These are phyloP conservation scores for Agonopterix subpropinquella DNA, from an alignment of 2,888 invertebrate species.

Conservation along the genomic window DNA sequence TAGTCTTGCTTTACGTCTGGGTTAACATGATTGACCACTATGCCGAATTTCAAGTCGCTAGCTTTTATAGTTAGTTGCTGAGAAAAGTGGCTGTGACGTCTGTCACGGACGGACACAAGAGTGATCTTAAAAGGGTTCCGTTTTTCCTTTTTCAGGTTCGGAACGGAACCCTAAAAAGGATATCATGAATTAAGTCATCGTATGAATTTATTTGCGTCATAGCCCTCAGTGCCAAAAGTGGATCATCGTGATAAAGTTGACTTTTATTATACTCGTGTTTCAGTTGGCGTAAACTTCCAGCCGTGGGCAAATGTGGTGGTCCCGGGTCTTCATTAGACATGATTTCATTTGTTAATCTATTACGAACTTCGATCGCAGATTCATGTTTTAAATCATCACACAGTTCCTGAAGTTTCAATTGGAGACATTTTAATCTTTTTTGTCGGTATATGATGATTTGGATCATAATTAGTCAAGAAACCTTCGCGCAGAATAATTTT, in stretches of 20 bases:
- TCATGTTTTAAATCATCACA: constrained; percentile 1
- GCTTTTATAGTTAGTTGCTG: too few species aligned
- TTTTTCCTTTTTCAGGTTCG: too few species aligned
- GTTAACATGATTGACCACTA: too few species aligned
- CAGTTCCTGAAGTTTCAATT: constrained; percentile 2
- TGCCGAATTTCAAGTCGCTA: too few species aligned
- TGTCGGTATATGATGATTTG: not conserved
- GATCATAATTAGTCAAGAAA: not conserved
- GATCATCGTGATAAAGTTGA: constrained; percentile 1
- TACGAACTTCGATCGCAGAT: constrained; percentile 2
- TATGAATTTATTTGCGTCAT: constrained; percentile 2
- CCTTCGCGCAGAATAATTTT: constrained; percentile 4
- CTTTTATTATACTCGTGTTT: constrained; percentile 1
- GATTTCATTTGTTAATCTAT: not conserved
- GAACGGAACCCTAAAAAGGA: too few species aligned
- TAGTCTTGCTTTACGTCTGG: too few species aligned
- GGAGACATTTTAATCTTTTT: constrained; percentile 6
- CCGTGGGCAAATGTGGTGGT: constrained; percentile 4
- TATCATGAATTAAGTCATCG: not conserved
- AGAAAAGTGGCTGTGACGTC: too few species aligned
- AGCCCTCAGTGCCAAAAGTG: constrained; percentile 2
- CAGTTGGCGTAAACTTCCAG: constrained; percentile 4
- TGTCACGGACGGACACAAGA: too few species aligned
- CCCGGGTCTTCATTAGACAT: constrained; percentile 1
- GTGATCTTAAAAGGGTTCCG: too few species aligned